Evolutionary conservation across 2,888 invertebrate species (phyloP), one percentile per base, ranked within the genome.

Genomic region (Pseudanteris insignis): DNA sequence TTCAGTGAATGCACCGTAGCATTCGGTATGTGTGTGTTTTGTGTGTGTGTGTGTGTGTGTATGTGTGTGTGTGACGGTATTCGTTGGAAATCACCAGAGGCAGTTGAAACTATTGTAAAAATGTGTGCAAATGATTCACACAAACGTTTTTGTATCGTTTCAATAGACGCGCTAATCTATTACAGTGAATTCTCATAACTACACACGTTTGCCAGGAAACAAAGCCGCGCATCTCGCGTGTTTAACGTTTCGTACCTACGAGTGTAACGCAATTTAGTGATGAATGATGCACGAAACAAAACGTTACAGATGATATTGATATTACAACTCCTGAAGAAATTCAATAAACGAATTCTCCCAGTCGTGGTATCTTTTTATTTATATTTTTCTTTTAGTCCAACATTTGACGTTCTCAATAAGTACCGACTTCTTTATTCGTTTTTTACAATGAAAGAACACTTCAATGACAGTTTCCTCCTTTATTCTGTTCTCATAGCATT

Each of bases 51-150:
- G 12, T 6, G 11, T 21, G 14, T 30, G 43, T 29, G 21, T 10
- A 6, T 11, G 12, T 36, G 25, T 37, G 14, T 18, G 24, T 6
- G 6, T 18, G 18, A 18, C 3, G 6, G 6, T 18, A 6, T 18
- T 6, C 6, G 18, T 6, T 3, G 4, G 18, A 18, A 7, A 44
- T 38, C 44, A 38, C 38, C 38, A 54, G 21, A 37, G 29, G 55
- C 36, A 36, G 18, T 46, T 13, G 29, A 14, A 46, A 54, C 46
- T 40, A 54, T 54, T 46, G 46, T 46, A 33, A 26, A 46, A 46
- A 6, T 18, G 38, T 7, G 38, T 40, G 34, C 18, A 47, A 47
- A 47, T 47, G 34, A 47, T 36, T 47, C 46, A 26, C 13, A 29
- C 33, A 40, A 54, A 9, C 14, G 28, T 54, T 54, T 54, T 34